Evolutionary conservation across 2,888 invertebrate species (phyloP), one percentile per base, ranked within the genome.

Genomic region (Lasioglossum figueresi): DNA sequence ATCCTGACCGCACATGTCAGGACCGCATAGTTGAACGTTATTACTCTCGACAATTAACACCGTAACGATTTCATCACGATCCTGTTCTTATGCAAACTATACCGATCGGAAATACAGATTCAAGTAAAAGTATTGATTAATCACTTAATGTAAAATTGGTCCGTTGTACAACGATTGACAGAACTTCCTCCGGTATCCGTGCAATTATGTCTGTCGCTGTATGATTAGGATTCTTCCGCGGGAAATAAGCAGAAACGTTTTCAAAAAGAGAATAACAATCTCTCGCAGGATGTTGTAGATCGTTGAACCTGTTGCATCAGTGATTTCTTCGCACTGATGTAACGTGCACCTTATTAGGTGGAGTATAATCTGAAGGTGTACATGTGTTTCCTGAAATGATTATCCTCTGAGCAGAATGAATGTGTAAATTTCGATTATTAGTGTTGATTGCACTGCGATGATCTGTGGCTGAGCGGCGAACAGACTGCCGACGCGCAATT

Each of bases 221-320:
- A 23, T 68, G 23, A 10, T 37, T 68, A 68, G 40, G 23, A 37
- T 40, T 31, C 68, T 68, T 68, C 68, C 37, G n/a, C 31, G 31
- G 66, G 66, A 68, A 31, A 14, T 31, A 31, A 23, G 68, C 12
- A 23, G 12, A 40, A 37, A 68, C 37, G 37, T 40, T 68, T 1
- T 40, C 37, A 12, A 37, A 68, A 68, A 40, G 34, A 68, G 37
- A 63, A 63, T 68, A 23, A 66, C 37, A 68, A 37, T 68, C n/a
- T 40, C 37, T n/a, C 10, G 23, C 68, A 37, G 68, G 68, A 37
- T 48, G 31, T 31, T 16, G 10, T n/a, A n/a, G 52, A 31, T 19
- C 68, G n/a, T 56, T 56, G 68, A 68, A 34, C 68, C n/a, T 37
- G 72, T 79, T 63, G n/a, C 72, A 63, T 63, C 59, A 43, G 43